Conservation (phyloP, 2,888 invertebrate species). For the Aleiodes leptofemur region DNA sequence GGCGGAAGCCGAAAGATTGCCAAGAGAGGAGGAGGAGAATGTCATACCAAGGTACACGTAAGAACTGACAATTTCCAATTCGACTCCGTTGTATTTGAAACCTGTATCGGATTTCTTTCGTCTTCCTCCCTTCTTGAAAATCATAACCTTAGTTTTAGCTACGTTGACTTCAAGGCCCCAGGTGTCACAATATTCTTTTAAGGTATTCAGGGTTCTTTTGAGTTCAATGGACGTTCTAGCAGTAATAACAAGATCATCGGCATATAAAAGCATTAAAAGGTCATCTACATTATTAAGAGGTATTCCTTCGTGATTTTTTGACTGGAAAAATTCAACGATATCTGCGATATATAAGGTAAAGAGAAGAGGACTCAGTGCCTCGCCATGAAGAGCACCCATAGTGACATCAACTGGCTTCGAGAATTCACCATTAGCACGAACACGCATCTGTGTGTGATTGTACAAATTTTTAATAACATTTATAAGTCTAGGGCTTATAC, state of each 20-base stretch:
- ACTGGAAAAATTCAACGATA: slow-evolving; percentile 40
- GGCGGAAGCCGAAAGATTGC: neutral
- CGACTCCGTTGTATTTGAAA: slow-evolving; percentile 32
- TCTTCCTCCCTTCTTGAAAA: slow-evolving; percentile 49
- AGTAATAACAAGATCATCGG: slow-evolving; percentile 52
- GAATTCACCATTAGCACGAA: neutral
- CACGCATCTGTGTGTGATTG: neutral
- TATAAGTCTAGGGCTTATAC: slow-evolving; percentile 52
- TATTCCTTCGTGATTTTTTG: slow-evolving; percentile 38
- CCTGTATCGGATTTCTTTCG: neutral
- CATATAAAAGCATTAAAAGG: slow-evolving; percentile 47
- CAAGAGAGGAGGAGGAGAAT: slow-evolving; percentile 19
- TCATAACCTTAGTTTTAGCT: slow-evolving; percentile 54
- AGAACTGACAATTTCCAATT: slow-evolving; percentile 46
- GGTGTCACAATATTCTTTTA: slow-evolving; percentile 47
- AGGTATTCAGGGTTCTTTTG: slow-evolving; percentile 44
- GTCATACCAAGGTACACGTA: slow-evolving; percentile 35
- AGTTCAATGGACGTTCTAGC: slow-evolving; percentile 39
- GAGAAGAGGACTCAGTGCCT: slow-evolving; percentile 36
- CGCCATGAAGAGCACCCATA: slow-evolving; percentile 49
- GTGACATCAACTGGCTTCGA: slow-evolving; percentile 35
- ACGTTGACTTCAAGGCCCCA: slow-evolving; percentile 52
- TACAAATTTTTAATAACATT: slow-evolving; percentile 38
- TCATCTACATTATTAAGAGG: slow-evolving; percentile 39
- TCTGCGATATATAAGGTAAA: slow-evolving; percentile 49